Conservation (phyloP, 2,888 invertebrate genomes). For the Anthophora plumipes region DNA sequence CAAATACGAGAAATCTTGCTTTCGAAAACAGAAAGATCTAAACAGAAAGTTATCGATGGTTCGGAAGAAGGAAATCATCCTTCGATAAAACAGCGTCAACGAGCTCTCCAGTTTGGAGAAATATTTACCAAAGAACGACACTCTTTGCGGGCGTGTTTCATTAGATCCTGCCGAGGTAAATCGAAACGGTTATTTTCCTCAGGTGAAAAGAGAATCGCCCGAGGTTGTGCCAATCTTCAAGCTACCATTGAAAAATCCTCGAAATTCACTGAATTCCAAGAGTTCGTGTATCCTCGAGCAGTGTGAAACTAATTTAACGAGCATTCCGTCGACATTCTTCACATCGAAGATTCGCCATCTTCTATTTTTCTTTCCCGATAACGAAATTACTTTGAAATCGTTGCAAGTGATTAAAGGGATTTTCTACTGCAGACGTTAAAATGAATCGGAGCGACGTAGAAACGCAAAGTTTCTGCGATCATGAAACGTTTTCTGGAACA, state of each 20-base stretch:
- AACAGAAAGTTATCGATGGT: background rate
- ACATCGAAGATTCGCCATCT: background rate
- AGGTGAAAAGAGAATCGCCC: background rate
- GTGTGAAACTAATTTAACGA: background rate
- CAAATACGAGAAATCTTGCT: background rate
- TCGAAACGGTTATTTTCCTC: background rate
- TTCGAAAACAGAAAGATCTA: background rate
- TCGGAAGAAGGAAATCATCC: background rate
- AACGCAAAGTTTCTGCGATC: no score
- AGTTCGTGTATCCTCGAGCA: background rate
- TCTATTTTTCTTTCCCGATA: no score
- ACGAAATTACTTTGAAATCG: no score
- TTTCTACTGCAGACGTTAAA: no score
- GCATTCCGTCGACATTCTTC: slow-evolving; percentile 14
- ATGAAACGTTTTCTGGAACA: no score
- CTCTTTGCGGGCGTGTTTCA: background rate
- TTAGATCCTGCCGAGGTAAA: background rate
- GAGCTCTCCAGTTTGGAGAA: background rate
- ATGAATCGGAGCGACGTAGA: no score
- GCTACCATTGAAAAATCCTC: background rate
- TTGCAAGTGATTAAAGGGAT: no score
- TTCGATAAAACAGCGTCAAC: background rate
- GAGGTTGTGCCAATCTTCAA: background rate
- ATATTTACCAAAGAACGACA: background rate
- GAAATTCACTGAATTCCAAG: slow-evolving; percentile 6